Percentiles rank a stretch among this genome's conserved stretches.
Evolutionary conservation across 2,888 invertebrate genomes (phyloP).

Genomic region (Dynastes maya): DNA sequence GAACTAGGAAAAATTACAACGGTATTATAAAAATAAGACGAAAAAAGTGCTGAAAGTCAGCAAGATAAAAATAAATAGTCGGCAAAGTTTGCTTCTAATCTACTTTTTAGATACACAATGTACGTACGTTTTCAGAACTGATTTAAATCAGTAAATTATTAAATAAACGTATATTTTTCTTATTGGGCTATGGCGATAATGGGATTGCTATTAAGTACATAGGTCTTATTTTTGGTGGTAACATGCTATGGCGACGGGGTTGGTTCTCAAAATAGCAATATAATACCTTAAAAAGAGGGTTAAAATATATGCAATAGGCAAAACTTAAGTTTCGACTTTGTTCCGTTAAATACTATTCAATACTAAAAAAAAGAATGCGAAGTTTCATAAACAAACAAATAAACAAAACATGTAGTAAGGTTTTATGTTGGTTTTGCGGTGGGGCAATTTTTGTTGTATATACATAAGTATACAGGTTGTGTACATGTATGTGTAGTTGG

Average conservation of each 20-base stretch:
- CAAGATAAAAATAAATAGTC: too few species aligned
- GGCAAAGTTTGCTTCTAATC: too few species aligned
- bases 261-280: neutral
- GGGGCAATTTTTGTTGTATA: neutral
- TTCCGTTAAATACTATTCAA: neutral
- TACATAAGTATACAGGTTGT: constrained; percentile 24
- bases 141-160: too few species aligned
- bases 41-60: too few species aligned
- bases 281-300: neutral
- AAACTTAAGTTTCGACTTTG: constrained; percentile 9
- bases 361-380: neutral
- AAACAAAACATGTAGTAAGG: constrained; percentile 1
- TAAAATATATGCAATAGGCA: constrained; percentile 9
- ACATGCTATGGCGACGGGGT: constrained; percentile 17
- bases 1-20: too few species aligned
- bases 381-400: neutral
- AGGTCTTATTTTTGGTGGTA: constrained; percentile 20
- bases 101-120: too few species aligned
- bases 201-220: constrained; percentile 25
- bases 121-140: too few species aligned
- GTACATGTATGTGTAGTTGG: constrained; percentile 22
- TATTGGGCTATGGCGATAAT: too few species aligned
- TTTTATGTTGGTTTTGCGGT: neutral
- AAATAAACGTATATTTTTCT: too few species aligned
- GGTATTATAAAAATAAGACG: too few species aligned